A percentile compares a stretch with the other conserved stretches of the same genome.
Conservation (phyloP, 2,797 vertebrate genomes). For the Cheirogaleus major region DNA sequence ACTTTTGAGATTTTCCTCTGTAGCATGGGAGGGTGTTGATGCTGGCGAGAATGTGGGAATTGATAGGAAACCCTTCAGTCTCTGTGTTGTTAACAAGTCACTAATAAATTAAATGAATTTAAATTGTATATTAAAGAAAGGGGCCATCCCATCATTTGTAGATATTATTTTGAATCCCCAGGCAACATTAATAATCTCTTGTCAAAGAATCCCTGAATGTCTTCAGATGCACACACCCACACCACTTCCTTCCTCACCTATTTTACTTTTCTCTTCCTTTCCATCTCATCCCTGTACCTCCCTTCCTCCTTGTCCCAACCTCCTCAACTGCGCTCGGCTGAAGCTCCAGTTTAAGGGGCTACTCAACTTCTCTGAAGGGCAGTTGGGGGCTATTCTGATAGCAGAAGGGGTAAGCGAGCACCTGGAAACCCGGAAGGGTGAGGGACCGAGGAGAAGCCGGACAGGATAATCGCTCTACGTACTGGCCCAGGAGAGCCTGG, state of each 20-base stretch:
- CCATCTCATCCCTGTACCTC: not conserved
- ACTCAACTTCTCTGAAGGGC: not conserved
- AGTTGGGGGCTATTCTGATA: not conserved
- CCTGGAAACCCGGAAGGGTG: accelerated
- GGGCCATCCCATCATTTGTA: not conserved
- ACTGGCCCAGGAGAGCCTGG: not conserved
- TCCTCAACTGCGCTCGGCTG: not conserved
- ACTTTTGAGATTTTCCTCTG: not conserved
- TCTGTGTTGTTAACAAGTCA: not conserved
- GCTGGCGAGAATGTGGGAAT: not conserved
- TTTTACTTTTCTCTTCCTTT: not conserved
- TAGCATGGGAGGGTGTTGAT: not conserved
- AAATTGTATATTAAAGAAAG: not conserved
- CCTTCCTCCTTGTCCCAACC: not conserved
- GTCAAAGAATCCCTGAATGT: not conserved
- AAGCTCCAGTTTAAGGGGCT: not conserved
- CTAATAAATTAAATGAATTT: not conserved
- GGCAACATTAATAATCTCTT: not conserved
- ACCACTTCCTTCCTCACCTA: not conserved
- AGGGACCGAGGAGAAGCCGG: not conserved
- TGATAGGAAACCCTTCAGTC: not conserved
- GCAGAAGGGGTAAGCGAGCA: not conserved
- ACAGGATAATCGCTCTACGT: not conserved
- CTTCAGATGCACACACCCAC: not conserved
- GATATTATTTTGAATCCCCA: not conserved